Percentiles rank a stretch among this genome's conserved stretches.
These are phyloP conservation scores for Albula goreensis DNA, from an alignment of 2,113 vertebrate species.

Conservation along the genomic window DNA sequence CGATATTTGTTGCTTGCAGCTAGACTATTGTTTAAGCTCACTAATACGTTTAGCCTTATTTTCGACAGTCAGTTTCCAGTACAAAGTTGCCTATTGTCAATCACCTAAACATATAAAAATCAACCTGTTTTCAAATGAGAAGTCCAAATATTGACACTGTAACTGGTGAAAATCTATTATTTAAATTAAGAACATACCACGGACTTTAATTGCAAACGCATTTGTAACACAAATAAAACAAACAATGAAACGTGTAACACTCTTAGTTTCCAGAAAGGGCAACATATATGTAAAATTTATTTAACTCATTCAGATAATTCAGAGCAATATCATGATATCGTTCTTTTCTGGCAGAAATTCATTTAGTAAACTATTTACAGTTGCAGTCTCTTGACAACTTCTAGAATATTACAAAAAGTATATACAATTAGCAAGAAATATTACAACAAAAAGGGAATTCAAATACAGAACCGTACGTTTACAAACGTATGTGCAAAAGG, in stretches of 20 bases:
- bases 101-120: background rate
- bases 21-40: background rate
- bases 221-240: constrained; percentile 44
- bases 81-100: background rate
- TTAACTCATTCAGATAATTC: constrained; percentile 75
- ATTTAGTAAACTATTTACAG: constrained; percentile 91
- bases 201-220: constrained; percentile 18
- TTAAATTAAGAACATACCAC: background rate
- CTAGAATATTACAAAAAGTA: constrained; percentile 86
- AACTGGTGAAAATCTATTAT: background rate
- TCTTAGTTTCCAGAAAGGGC: constrained; percentile 67
- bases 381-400: constrained; percentile 75
- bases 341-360: constrained; percentile 77
- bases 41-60: background rate
- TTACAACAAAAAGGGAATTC: constrained; percentile 79
- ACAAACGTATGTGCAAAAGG: constrained; percentile 77
- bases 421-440: constrained; percentile 96
- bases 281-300: constrained; percentile 84
- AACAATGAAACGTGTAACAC: constrained; percentile 69
- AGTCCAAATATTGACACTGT: background rate
- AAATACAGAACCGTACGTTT: constrained; percentile 79
- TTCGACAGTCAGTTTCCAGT: background rate
- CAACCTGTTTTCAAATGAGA: background rate
- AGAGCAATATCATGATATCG: constrained; percentile 75
- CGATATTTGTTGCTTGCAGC: background rate